These are phyloP conservation scores for Choloepus hoffmanni DNA, from an alignment of 2,113 vertebrate genomes.

Conservation along the genomic window DNA sequence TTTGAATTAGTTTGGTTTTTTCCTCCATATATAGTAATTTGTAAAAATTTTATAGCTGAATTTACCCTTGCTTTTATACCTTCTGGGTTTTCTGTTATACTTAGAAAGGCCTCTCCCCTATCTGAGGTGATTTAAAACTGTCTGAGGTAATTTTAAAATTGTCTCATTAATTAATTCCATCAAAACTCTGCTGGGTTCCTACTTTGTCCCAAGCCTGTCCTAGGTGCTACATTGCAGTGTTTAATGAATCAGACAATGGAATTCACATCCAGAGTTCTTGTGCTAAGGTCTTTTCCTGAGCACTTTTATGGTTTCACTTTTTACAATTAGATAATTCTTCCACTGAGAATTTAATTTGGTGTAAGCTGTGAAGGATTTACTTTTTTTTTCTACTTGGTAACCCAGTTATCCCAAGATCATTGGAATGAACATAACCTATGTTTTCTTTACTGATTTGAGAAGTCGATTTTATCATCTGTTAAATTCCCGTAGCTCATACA, in stretches of 20 bases:
- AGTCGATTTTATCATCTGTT: background rate
- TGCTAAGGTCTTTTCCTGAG: background rate
- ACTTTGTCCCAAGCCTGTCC: background rate
- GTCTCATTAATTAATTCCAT: background rate
- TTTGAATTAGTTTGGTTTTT: background rate
- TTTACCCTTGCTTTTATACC: slow-evolving; percentile 31
- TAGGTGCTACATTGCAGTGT: background rate
- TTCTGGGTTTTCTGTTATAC: background rate
- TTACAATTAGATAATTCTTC: background rate
- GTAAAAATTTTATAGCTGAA: background rate
- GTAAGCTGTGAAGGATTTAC: background rate
- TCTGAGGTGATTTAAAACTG: background rate
- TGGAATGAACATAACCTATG: background rate
- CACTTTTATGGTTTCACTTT: background rate
- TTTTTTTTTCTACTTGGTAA: background rate
- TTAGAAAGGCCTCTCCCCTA: slow-evolving; percentile 2
- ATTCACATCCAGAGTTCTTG: background rate
- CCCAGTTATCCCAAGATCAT: background rate
- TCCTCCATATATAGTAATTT: background rate
- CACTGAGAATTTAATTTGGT: background rate
- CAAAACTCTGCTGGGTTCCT: background rate
- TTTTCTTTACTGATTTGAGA: slow-evolving; percentile 17
- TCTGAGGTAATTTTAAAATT: background rate
- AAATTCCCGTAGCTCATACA: background rate
- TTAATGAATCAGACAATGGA: background rate